Evolutionary conservation across 2,113 vertebrate genomes (phyloP), one percentile per base, ranked within the genome.

Genomic region (Piprites chloris): DNA sequence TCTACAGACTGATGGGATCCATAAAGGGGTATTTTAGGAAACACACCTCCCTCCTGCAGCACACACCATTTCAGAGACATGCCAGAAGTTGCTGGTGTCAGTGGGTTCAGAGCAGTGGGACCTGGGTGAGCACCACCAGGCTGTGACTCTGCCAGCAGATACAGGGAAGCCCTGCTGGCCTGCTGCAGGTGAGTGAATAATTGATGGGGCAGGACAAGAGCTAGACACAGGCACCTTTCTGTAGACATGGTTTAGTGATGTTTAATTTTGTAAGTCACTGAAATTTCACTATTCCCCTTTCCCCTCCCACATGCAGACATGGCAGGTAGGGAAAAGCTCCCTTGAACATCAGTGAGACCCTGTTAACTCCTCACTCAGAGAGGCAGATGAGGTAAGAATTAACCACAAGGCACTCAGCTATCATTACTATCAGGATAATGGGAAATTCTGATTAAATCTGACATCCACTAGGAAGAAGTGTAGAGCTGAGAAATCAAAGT

Each of bases 141-240:
- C n/a, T 72, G 37, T 21, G 71, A 24, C 33, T 73, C 41, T 66
- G 79, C 22, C 11, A 5, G 46, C 41, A 66, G 63, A 6, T 3
- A 37, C 0, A 2, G 26, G 28, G 44, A 90, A 39, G 30, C 0
- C 0, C 53, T 85, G 55, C 20, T 41, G 14, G 9, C 5, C 50
- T 76, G 0, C 41, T 41, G 5, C 46, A 77, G 63, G 37, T 58
- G 55, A 20, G 46, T 22, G 33, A 59, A 23, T 11, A 65, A 28
- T 35, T 61, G 76, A n/a, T 35, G 41, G 50, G 16, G 18, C 35
- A 89, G 53, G 50, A 46, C 22, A 66, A n/a, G 41, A 79, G 47
- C 44, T 52, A n/a, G 56, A 32, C 33, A 65, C 39, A 67, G 15
- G 14, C 17, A 6, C 35, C 47, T 82, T 55, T 77, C 61, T 76